Base-by-base conservation (phyloP, 2,888 invertebrate genomes). In the Hypomecis punctinalis region DNA sequence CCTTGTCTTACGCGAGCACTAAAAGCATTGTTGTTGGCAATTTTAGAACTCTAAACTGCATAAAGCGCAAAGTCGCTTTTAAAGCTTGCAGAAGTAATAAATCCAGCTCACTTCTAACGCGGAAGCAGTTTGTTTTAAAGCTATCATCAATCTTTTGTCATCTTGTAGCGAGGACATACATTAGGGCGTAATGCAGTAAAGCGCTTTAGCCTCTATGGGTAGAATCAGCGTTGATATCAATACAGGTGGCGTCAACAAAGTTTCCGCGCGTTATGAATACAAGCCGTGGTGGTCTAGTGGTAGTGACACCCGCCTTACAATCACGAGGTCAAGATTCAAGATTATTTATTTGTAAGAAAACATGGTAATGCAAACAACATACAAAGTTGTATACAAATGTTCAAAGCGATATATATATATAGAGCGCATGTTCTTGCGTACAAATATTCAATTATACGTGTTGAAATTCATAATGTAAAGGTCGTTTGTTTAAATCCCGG, bases 101-200 rank as follows among this genome's bases (percentile, higher is more conserved):
- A 82, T 80, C 76, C 73, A 67, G 71, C 76, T 81, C 78, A 78
- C 77, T 76, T 77, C 67, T 63, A 70, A 68, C 69, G 66, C 69
- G 70, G 68, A 70, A 71, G 72, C 76, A 73, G 63, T 67, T 74
- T 60, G 66, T 57, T 64, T 66, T 68, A 67, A 63, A 72, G 71
- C 78, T 75, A 73, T 71, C 83, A 87, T 88, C 85, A 85, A 88
- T 87, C 85, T 85, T 80, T 45, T 74, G 80, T 81, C 81, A 77
- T 74, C 74, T 73, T 72, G 73, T 69, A 57, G 61, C 55, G 52
- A 60, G 47, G 40, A 49, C 54, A 61, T 68, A 63, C 66, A 72
- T 61, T 63, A 66, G 60, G 47, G 45, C 13, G 37, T 63, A 47
- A 47, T 47, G 47, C 47, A 33, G 33, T 53, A 40, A 65, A 72